Evolutionary conservation across 2,797 vertebrate genomes (phyloP).

Genomic region (Pampus argenteus): DNA sequence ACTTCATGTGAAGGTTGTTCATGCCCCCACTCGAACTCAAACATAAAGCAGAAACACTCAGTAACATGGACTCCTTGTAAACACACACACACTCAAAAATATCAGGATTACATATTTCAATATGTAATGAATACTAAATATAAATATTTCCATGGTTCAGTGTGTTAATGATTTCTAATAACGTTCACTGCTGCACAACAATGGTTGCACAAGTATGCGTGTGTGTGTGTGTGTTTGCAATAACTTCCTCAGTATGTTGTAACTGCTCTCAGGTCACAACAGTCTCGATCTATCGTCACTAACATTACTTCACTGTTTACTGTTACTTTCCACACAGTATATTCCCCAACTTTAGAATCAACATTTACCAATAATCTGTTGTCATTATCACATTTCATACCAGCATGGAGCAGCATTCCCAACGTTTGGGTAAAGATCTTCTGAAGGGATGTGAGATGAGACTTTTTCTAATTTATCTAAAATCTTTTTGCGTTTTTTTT

Average conservation of each 20-base stretch:
- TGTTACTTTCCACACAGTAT: too few species aligned
- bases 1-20: background rate
- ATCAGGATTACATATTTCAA: background rate
- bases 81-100: background rate
- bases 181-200: background rate
- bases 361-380: too few species aligned
- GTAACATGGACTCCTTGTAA: background rate
- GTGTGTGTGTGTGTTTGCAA: background rate
- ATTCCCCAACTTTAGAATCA: too few species aligned
- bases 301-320: too few species aligned
- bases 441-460: background rate
- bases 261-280: background rate
- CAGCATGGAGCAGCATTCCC: background rate
- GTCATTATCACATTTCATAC: too few species aligned
- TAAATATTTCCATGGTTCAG: background rate
- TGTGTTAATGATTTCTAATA: background rate
- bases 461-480: too few species aligned
- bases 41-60: background rate
- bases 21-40: background rate
- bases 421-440: background rate
- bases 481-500: too few species aligned
- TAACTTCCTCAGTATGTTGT: conserved; percentile 27
- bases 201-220: background rate
- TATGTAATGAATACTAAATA: too few species aligned
- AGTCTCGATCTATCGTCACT: background rate